phyloP scores from a whole-genome alignment of 2,113 vertebrate genomes.

The Rhizomys pruinosus region DNA sequence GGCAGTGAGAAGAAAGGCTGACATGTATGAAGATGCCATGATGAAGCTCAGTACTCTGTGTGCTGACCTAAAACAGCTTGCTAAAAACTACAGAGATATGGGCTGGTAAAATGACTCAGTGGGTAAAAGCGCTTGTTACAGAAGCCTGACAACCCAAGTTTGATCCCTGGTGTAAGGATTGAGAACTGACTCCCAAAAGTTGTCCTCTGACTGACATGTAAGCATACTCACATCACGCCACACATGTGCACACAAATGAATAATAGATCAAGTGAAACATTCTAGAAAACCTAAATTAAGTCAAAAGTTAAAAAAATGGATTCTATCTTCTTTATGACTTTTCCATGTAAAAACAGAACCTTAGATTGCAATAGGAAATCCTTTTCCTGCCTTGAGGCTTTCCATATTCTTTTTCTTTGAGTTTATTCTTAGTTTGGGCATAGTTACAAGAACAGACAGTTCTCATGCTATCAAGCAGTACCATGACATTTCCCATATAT shows the following conservation, averaged over 20 bases:
- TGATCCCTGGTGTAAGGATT: neutral
- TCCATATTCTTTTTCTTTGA: conserved; percentile 44
- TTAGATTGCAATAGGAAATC: conserved; percentile 37
- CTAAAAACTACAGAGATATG: neutral
- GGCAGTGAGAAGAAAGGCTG: neutral
- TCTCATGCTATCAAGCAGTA: neutral
- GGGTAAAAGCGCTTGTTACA: neutral
- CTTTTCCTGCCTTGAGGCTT: conserved; percentile 34
- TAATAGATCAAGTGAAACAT: neutral
- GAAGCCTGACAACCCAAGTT: neutral
- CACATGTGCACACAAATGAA: neutral
- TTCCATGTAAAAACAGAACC: conserved; percentile 1
- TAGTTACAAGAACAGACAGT: conserved; percentile 18
- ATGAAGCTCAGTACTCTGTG: neutral
- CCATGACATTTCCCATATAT: neutral
- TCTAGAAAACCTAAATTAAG: neutral
- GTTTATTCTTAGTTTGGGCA: neutral
- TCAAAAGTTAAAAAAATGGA: no score
- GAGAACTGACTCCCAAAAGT: neutral
- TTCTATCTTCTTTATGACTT: conserved; percentile 6
- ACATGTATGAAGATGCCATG: neutral
- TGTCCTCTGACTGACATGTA: neutral
- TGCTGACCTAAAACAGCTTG: neutral
- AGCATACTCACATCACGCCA: neutral
- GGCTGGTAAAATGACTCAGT: neutral